A percentile compares a stretch with the other conserved stretches of the same genome.
Conservation (phyloP, 1,140 invertebrate species). For the Scaptomyza hsui region DNA sequence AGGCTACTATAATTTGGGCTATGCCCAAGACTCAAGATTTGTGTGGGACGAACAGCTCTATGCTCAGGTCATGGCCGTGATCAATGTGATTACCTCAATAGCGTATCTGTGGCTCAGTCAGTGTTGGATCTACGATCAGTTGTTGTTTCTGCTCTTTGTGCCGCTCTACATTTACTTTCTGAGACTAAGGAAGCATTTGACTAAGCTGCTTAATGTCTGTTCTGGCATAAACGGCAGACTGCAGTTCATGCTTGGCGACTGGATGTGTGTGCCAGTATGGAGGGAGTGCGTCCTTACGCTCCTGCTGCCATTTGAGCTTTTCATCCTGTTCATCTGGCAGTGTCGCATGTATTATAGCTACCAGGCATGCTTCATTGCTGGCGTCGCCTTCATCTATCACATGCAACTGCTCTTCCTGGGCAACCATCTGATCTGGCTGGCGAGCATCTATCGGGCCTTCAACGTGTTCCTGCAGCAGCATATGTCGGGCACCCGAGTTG, state of each 20-base stretch:
- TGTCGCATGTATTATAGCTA: slow-evolving; percentile 50
- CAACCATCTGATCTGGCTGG: slow-evolving; percentile 61
- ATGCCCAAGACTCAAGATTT: slow-evolving; percentile 9
- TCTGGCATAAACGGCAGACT: slow-evolving; percentile 22
- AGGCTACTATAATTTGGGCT: slow-evolving; percentile 57
- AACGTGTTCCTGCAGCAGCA: slow-evolving; percentile 47
- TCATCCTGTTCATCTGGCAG: slow-evolving; percentile 42
- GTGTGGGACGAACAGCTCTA: slow-evolving; percentile 57
- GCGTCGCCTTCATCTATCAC: slow-evolving; percentile 51
- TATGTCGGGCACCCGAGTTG: slow-evolving; percentile 37
- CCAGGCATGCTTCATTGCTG: slow-evolving; percentile 49
- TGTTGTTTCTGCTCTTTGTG: slow-evolving; percentile 47
- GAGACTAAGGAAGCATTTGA: slow-evolving; percentile 40
- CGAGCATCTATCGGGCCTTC: slow-evolving; percentile 48
- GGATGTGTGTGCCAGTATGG: slow-evolving; percentile 44
- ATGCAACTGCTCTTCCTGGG: slow-evolving; percentile 55
- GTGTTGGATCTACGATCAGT: slow-evolving; percentile 48
- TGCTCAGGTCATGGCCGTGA: slow-evolving; percentile 47
- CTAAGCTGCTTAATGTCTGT: slow-evolving; percentile 47
- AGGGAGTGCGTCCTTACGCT: slow-evolving; percentile 40
- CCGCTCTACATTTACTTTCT: slow-evolving; percentile 58
- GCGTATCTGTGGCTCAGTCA: slow-evolving; percentile 51
- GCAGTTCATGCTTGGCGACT: slow-evolving; percentile 32
- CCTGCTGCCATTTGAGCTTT: slow-evolving; percentile 33
- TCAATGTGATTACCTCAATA: slow-evolving; percentile 27